A percentile compares a stretch with the other conserved stretches of the same genome.
These are phyloP conservation scores for Epinephelus moara DNA, from an alignment of 2,113 vertebrate species.

Conservation along the genomic window DNA sequence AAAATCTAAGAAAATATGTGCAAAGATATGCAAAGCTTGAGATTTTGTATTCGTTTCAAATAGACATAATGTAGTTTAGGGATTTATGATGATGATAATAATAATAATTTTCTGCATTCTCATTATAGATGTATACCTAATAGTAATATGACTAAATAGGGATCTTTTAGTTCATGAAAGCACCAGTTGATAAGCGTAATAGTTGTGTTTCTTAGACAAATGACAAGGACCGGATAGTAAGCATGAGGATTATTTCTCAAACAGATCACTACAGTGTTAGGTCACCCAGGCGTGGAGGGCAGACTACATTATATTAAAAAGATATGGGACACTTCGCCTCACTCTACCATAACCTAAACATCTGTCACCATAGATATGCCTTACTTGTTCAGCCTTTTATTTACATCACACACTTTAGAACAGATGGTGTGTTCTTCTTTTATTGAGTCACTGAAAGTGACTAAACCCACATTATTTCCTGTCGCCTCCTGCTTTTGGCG, in stretches of 20 bases:
- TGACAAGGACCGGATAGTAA: background rate
- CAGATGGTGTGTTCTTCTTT: background rate
- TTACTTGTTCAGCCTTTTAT: background rate
- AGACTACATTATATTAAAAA: background rate
- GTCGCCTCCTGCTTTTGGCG: background rate
- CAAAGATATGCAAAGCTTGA: background rate
- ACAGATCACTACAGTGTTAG: background rate
- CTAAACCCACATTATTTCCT: background rate
- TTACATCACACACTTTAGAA: background rate
- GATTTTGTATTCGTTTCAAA: background rate
- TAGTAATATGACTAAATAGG: background rate
- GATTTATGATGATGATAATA: background rate
- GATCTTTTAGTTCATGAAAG: background rate
- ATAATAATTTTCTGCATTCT: background rate
- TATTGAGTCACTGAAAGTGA: background rate
- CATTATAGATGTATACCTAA: background rate
- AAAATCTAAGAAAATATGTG: background rate
- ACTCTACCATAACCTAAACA: background rate
- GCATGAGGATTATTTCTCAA: background rate
- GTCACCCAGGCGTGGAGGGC: background rate
- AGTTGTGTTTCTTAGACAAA: background rate
- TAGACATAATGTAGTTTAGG: background rate
- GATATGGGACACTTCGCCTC: background rate
- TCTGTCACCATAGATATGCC: background rate
- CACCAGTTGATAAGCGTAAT: background rate